phyloP scores from a whole-genome alignment of 2,113 vertebrate species.

The Lasiurus cinereus region DNA sequence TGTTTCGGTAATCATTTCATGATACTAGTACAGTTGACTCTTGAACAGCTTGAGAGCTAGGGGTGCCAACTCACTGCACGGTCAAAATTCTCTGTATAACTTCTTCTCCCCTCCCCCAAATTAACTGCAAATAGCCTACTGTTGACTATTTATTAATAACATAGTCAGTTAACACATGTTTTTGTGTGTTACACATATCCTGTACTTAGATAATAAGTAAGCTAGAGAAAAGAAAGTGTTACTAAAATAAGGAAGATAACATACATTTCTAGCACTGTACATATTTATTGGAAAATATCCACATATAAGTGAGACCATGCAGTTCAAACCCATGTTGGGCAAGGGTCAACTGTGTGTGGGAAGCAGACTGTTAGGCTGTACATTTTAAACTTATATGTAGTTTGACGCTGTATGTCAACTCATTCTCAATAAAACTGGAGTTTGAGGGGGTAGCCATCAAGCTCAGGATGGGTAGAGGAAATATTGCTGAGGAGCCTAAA shows the following conservation, averaged over 20 bases:
- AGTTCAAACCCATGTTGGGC: not conserved
- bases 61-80: not conserved
- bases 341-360: not conserved
- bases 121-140: not conserved
- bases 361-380: not conserved
- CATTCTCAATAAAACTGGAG: not conserved
- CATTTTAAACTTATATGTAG: not conserved
- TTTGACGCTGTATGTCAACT: not conserved
- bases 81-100: not conserved
- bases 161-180: not conserved
- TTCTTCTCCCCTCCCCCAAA: not conserved
- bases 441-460: not conserved
- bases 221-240: not conserved
- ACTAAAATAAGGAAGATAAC: not conserved
- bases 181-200: not conserved
- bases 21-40: not conserved
- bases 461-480: not conserved
- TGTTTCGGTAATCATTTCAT: not conserved
- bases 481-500: not conserved
- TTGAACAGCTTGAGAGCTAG: not conserved
- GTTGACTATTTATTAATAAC: not conserved
- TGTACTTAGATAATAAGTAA: not conserved
- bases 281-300: too few relatives aligned
- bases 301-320: not conserved
- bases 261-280: too few relatives aligned